Percentiles rank a stretch among this genome's conserved stretches.
Conservation (phyloP, 2,888 invertebrate species). For the Scelioninae gen. 2 region DNA sequence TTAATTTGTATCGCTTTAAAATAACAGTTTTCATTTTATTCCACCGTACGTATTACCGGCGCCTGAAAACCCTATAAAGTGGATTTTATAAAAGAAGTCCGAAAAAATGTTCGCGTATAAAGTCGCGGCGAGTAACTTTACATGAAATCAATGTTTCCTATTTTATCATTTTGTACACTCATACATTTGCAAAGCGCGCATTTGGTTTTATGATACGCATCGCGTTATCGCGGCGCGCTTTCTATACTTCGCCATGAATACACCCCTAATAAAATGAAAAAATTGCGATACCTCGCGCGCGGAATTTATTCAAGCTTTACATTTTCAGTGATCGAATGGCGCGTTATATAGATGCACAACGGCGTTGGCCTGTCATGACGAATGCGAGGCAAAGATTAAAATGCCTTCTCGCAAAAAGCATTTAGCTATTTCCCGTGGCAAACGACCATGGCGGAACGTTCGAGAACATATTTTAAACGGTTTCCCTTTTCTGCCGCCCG, state of each 20-base stretch:
- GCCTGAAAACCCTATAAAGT: constrained; percentile 26
- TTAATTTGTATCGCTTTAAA: too few relatives aligned
- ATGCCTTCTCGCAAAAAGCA: constrained; percentile 75
- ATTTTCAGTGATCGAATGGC: constrained; percentile 46
- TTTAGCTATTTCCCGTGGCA: constrained; percentile 75
- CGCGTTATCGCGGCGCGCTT: constrained; percentile 40
- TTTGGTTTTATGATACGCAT: constrained; percentile 50
- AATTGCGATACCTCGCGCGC: constrained; percentile 32
- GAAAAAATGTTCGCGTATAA: constrained; percentile 31
- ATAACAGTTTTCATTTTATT: constrained; percentile 5
- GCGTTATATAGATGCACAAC: constrained; percentile 51
- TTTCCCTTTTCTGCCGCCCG: constrained; percentile 72
- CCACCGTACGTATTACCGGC: constrained; percentile 9
- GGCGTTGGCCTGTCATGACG: constrained; percentile 49
- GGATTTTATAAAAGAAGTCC: constrained; percentile 24
- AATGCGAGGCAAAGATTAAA: constrained; percentile 74
- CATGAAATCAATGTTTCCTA: constrained; percentile 51
- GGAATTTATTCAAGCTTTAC: constrained; percentile 55
- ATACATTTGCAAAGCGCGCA: constrained; percentile 42
- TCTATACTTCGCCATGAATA: constrained; percentile 39
- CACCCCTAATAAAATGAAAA: constrained; percentile 46
- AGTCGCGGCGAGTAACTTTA: constrained; percentile 46
- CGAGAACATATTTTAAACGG: constrained; percentile 74
- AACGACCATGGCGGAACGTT: constrained; percentile 75
- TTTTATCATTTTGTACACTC: constrained; percentile 51